Base-by-base conservation (phyloP, 1,140 invertebrate species). In the Hylaeus anthracinus region DNA sequence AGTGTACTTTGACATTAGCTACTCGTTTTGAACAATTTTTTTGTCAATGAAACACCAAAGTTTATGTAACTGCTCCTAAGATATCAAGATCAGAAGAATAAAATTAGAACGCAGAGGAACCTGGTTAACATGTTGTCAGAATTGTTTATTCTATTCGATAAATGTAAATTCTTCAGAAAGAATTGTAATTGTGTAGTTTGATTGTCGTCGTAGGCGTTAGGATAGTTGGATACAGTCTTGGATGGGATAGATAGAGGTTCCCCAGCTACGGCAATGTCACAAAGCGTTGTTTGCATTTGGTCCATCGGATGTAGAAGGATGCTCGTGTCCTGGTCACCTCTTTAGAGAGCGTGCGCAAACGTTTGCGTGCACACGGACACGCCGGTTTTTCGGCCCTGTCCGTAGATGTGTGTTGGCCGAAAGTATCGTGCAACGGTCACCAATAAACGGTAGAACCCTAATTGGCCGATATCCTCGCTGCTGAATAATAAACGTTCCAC, bases 251-350 rank as follows among this genome's bases (percentile, higher is more conserved):
- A 58, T 66, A 58, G 43, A 66, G 45, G 45, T 73, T 75, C 58
- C 45, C 71, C 77, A 81, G 77, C 75, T 87, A 79, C 83, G 80
- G 81, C 82, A 81, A 76, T 87, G 85, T 89, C 82, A 87, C 82
- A 88, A 83, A 85, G 86, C 83, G 81, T 37, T 85, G 84, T 84
- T 86, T 82, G 67, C 72, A 72, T 66, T 77, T 64, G 78, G 56
- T 37, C 69, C 65, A 9, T 5, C n/a, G 45, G 75, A 26, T 75
- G 83, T 75, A 78, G 81, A 3, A 2, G 66, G 37, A 26, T 63
- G 72, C 72, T 81, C 77, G 51, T 69, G 43, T 75, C 61, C 51
- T 74, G 12, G 56, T 56, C 72, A 53, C 26, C 26, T 48, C n/a
- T 12, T 26, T 61, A n/a, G 37, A 2, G 53, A 6, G 2, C 37